Evolutionary conservation across 2,113 vertebrate genomes (phyloP), one percentile per base, ranked within the genome.

Genomic region (Oceanodroma tethys): DNA sequence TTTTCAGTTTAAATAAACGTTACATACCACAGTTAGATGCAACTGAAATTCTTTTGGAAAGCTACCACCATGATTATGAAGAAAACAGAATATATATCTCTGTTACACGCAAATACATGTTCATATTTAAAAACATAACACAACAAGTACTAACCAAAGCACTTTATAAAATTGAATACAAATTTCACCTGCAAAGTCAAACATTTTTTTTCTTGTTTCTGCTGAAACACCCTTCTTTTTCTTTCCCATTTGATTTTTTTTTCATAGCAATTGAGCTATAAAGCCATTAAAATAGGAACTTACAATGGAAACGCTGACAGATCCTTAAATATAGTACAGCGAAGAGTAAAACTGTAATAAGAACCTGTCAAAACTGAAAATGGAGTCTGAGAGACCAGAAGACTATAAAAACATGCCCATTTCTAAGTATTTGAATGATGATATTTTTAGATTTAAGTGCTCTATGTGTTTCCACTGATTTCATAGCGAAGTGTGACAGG

Each of bases 351-450:
- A 74, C 29, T 65, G 4, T 85, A 92, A 89, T 95, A 91, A 79
- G 52, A 92, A 82, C 47, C 76, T 96, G 66, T 80, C 84, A 95
- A 91, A 90, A 71, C 10, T 73, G 43, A 67, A 97, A 95, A 82
- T 68, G 34, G 63, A 78, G 22, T n/a, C 66, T 88, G 34, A 80
- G 53, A 80, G 30, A 86, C 58, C 10, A 88, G 34, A 90, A 74
- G 34, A 65, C 26, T 29, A 68, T 53, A 87, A 91, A 93, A 85
- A 21, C 11, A 6, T 38, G 11, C 16, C 59, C 8, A 38, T 78
- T 88, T 56, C 29, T 88, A 65, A 47, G 27, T 13, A 83, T 93
- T 86, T 92, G 32, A 70, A 66, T 50, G 1, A 72, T 55, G 21
- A 8, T 83, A 83, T 86, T 94, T 95, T 94, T 83, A 92, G 63